These are phyloP conservation scores for Drosophila gunungcola DNA, from an alignment of 1,140 invertebrate genomes.

Conservation along the genomic window DNA sequence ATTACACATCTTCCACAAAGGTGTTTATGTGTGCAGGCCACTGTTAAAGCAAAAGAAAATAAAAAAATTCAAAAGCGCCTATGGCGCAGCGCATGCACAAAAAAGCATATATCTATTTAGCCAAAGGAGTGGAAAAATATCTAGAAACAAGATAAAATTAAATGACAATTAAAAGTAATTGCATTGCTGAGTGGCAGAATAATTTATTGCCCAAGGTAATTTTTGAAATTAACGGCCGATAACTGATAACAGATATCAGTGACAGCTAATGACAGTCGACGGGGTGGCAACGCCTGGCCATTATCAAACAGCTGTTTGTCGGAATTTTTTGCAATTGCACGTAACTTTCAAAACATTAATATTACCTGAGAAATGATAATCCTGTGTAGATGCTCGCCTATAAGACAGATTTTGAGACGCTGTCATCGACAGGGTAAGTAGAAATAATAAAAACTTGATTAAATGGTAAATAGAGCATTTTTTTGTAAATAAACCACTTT, in stretches of 20 bases:
- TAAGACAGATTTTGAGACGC: slow-evolving; percentile 45
- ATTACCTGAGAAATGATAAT: slow-evolving; percentile 41
- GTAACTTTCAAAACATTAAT: slow-evolving; percentile 33
- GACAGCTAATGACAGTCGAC: not conserved
- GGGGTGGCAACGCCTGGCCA: slow-evolving; percentile 24
- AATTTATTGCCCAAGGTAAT: not conserved
- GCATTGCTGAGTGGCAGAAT: not conserved
- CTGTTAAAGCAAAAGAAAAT: slow-evolving; percentile 17
- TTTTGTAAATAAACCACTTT: not conserved
- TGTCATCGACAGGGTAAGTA: slow-evolving; percentile 51
- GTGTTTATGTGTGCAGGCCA: not conserved
- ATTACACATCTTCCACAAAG: not conserved
- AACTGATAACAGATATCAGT: slow-evolving; percentile 5
- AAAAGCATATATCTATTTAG: slow-evolving; percentile 6
- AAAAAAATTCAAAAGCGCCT: slow-evolving; percentile 22
- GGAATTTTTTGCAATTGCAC: slow-evolving; percentile 18
- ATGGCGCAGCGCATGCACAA: slow-evolving; percentile 4
- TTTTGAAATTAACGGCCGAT: slow-evolving; percentile 12
- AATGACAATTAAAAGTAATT: slow-evolving; percentile 10
- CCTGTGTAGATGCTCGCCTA: slow-evolving; percentile 22
- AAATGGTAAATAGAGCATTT: not conserved
- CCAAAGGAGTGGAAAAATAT: not conserved
- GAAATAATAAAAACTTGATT: not conserved
- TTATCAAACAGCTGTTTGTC: slow-evolving; percentile 40
- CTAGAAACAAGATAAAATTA: slow-evolving; percentile 5